phyloP scores from a whole-genome alignment of 2,113 vertebrate genomes.

The Lampris megalopsis region DNA sequence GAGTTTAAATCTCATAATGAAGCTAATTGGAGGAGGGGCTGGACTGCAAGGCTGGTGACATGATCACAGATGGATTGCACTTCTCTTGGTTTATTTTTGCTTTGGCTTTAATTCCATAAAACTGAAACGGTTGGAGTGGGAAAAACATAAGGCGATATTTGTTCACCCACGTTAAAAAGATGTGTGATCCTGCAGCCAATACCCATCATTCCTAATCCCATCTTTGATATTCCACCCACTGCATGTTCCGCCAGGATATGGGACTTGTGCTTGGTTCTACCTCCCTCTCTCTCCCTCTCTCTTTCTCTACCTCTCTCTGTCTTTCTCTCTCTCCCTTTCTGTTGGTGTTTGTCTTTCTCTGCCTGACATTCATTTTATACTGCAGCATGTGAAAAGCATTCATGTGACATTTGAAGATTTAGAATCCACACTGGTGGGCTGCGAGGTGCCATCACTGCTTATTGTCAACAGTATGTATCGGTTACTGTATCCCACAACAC shows the following conservation, averaged over 20 bases:
- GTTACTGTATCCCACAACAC: constrained; percentile 29
- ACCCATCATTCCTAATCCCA: constrained; percentile 64
- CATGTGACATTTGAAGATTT: constrained; percentile 17
- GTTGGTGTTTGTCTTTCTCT: background rate
- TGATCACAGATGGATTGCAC: constrained; percentile 27
- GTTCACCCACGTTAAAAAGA: constrained; percentile 45
- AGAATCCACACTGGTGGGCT: background rate
- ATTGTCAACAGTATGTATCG: background rate
- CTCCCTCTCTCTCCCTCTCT: background rate
- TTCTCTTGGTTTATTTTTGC: constrained; percentile 9
- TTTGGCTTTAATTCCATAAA: constrained; percentile 17
- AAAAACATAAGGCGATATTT: constrained; percentile 42
- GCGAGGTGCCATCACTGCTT: background rate
- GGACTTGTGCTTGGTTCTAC: background rate
- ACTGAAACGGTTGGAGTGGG: constrained; percentile 23
- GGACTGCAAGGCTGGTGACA: constrained; percentile 6
- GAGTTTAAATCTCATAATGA: constrained; percentile 66
- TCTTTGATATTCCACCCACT: constrained; percentile 73
- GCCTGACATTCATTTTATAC: constrained; percentile 19
- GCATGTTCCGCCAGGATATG: constrained; percentile 48
- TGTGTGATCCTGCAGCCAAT: constrained; percentile 42
- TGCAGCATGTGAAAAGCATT: background rate
- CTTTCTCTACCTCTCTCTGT: constrained; percentile 27
- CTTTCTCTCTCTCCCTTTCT: background rate
- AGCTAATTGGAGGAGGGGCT: constrained; percentile 48